Base-by-base conservation (phyloP, 2,113 vertebrate species). In the Salvelinus namaycush region DNA sequence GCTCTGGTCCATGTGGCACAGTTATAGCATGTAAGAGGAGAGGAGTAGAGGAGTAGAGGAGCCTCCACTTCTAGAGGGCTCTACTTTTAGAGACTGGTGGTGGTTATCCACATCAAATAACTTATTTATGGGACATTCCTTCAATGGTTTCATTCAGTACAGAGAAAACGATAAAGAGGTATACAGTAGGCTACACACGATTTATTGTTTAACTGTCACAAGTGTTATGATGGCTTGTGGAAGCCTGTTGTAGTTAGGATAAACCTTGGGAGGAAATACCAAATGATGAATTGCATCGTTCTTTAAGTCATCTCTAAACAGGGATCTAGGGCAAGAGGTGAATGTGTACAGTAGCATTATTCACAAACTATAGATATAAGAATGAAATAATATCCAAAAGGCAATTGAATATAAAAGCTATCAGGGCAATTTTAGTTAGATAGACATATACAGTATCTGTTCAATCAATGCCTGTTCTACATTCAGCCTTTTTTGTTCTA, bases 111-210 rank as follows among this genome's bases (percentile, higher is more conserved):
- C 85, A 81, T 79, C 39, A 59, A 75, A 88, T 90, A 18, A 79
- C 81, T 87, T 84, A 87, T 83, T 85, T 62, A 83, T 83, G 68
- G 68, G 70, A 77, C 39, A 79, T 85, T 82, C 75, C 83, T 64
- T 22, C 69, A 75, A 22, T 44, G 81, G 57, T 77, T 80, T 86
- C 70, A 75, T 77, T 73, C 78, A 69, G 70, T 20, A 27, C 60
- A 74, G 34, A 68, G 8, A 87, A 83, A 72, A 76, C 48, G 70
- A 80, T 4, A 57, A 69, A 76, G 29, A 72, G 70, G 66, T 20
- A 68, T 34, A 34, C 29, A 31, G 29, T 20, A 65, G 67, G 72
- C 68, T 76, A 44, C 70, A 29, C 3, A 24, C 24, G 71, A 68
- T 59, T 78, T 22, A 59, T 14, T 72, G 70, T 34, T 68, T 31